Percentiles rank a stretch among this genome's conserved stretches.
Evolutionary conservation across 2,888 invertebrate species (phyloP).

Genomic region (Petrolisthes cinctipes): DNA sequence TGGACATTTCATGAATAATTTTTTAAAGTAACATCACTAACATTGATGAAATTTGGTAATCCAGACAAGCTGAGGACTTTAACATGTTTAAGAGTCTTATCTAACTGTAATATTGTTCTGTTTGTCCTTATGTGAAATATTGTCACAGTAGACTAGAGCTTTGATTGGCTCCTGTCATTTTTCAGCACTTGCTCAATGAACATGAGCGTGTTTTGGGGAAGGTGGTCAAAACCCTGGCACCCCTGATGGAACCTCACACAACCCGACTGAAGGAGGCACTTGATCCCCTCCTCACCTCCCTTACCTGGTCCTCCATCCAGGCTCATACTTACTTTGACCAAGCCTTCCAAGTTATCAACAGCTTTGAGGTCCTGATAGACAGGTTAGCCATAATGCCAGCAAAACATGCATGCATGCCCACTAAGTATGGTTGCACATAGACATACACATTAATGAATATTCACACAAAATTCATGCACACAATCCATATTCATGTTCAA

Average conservation of each 20-base stretch:
- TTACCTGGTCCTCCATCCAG: constrained; percentile 89
- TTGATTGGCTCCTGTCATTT: no score
- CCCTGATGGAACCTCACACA: constrained; percentile 88
- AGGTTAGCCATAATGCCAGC: constrained; percentile 70
- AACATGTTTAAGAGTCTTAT: no score
- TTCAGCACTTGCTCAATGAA: constrained; percentile 70
- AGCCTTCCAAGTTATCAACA: constrained; percentile 82
- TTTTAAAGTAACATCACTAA: no score
- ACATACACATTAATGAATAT: background rate
- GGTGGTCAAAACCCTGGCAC: constrained; percentile 84
- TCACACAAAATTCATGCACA: background rate
- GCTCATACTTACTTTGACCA: constrained; percentile 84
- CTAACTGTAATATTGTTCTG: no score
- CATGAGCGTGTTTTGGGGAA: constrained; percentile 69
- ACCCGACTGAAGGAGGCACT: constrained; percentile 85
- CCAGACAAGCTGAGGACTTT: no score
- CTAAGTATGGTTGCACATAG: background rate
- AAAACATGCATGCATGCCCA: background rate
- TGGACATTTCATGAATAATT: no score
- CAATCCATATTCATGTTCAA: background rate
- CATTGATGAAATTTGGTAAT: no score
- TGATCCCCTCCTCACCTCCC: constrained; percentile 82
- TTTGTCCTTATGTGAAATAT: no score
- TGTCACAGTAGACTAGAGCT: no score
- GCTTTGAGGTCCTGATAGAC: constrained; percentile 81